Base-by-base conservation (phyloP, 1,140 invertebrate species). In the Eupristina koningsbergeri region DNA sequence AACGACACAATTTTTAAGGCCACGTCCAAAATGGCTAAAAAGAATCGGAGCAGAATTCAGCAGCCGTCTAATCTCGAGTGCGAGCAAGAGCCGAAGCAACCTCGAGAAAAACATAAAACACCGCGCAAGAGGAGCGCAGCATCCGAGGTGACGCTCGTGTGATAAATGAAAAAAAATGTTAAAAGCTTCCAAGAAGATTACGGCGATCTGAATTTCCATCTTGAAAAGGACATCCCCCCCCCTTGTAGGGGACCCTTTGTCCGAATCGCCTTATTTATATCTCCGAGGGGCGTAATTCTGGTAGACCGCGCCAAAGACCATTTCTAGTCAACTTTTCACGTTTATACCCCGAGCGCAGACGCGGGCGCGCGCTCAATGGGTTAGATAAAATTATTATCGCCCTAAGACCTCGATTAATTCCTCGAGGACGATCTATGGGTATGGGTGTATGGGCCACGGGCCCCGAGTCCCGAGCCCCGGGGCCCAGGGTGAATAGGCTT, bases 381-480 rank as follows among this genome's bases (percentile, higher is more conserved):
- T 58, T 63, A 74, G 80, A 63, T 81, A 88, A 89, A 89, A 86
- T 89, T 91, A 91, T 91, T 89, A 91, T 91, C 89, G 89, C 89
- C 87, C 88, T 90, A 91, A 91, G 88, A 89, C 89, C 88, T 89
- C 91, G 89, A 91, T 91, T 91, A 90, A 92, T 91, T 89, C 90
- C 39, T 36, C 36, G 34, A 9, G 86, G 85, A 88, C 82, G 88
- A 88, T 87, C 76, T 39, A 84, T 39, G 64, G 64, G 8, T 50
- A 17, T 50, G 17, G n/a, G 2, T 36, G 64, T 3, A 31, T 8
- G 17, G 29, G 53, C 19, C 26, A 6, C 67, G 53, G 83, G 69
- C 79, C 85, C n/a, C n/a, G n/a, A n/a, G n/a, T 81, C 88, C 89
- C 91, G 90, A 88, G 87, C 88, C 87, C 63, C 41, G 19, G 85